Evolutionary conservation across 1,140 invertebrate genomes (phyloP), one percentile per base, ranked within the genome.

Genomic region (Pogonognathellus flavescens): DNA sequence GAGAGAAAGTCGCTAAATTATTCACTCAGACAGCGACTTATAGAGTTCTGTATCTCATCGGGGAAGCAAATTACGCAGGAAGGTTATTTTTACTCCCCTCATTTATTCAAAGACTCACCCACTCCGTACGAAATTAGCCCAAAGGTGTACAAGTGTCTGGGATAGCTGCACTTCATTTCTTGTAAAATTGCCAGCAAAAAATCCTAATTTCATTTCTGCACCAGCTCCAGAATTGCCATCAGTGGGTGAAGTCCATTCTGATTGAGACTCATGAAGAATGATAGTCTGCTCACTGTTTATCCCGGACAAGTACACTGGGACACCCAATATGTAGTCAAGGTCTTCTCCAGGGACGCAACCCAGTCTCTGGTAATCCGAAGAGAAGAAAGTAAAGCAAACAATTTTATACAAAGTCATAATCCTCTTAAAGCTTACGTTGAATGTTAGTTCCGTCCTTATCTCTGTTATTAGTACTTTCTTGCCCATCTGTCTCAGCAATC

Each of bases 121-220:
- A 18, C 95, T 96, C 90, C 96, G 95, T 11, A 96, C 96, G 90
- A 99, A 99, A 92, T 99, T 99, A 16, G 96, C 95, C 92, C 97
- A 95, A 90, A 98, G 98, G 31, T 95, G 94, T 93, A 99, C 98
- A 72, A 98, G 95, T 83, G 95, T 95, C 91, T 98, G 96, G 0
- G 97, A 95, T 7, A 99, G 92, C 70, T 94, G 93, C 80, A 95
- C 93, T 92, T 99, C 98, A 20, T 95, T 93, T 90, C 95, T 95
- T 7, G 95, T 98, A 91, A 97, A 99, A 91, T 97, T 96, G 88
- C 94, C 93, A 25, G 94, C 94, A 90, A 97, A 98, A 50, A 91
- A 90, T 82, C 94, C 94, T 66, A 97, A 92, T 8, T 95, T 95
- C 20, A 55, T 25, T 59, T 60, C 60, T 49, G 22, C 70, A 81